Percentiles rank a stretch among this genome's conserved stretches.
Evolutionary conservation across 1,140 invertebrate species (phyloP).

Genomic region (Achatina immaculata): DNA sequence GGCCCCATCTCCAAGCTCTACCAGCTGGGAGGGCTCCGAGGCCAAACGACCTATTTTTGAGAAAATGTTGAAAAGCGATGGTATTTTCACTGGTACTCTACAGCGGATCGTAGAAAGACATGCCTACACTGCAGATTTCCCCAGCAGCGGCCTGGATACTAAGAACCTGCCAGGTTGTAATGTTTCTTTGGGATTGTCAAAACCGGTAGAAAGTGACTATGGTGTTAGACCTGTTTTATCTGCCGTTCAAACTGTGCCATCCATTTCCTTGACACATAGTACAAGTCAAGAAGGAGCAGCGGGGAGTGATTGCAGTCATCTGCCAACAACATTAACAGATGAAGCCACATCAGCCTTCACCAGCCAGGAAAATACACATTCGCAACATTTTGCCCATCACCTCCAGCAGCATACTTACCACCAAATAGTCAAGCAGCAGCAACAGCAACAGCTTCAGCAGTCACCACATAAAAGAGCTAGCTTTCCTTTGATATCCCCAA

Average conservation of each 20-base stretch:
- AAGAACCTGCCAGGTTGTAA: neutral
- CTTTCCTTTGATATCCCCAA: slow-evolving; percentile 20
- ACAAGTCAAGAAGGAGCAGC: neutral
- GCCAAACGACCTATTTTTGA: slow-evolving; percentile 14
- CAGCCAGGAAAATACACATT: too few relatives aligned
- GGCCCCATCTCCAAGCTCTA: neutral
- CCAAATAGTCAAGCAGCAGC: neutral
- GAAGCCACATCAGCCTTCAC: neutral
- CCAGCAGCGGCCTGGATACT: neutral
- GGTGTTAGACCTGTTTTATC: neutral
- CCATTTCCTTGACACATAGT: neutral
- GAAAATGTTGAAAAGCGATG: slow-evolving; percentile 14
- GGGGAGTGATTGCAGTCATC: neutral
- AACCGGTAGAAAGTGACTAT: neutral
- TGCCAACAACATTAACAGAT: neutral
- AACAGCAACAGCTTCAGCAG: neutral
- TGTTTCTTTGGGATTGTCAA: neutral
- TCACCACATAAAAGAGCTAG: slow-evolving; percentile 35
- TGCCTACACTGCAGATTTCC: neutral
- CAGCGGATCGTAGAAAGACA: slow-evolving; percentile 7
- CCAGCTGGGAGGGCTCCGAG: neutral
- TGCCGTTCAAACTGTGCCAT: neutral
- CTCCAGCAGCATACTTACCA: neutral
- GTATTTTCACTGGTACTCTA: neutral
- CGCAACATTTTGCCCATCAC: neutral